phyloP scores from a whole-genome alignment of 1,140 invertebrate species.

The Orchesella cincta region DNA sequence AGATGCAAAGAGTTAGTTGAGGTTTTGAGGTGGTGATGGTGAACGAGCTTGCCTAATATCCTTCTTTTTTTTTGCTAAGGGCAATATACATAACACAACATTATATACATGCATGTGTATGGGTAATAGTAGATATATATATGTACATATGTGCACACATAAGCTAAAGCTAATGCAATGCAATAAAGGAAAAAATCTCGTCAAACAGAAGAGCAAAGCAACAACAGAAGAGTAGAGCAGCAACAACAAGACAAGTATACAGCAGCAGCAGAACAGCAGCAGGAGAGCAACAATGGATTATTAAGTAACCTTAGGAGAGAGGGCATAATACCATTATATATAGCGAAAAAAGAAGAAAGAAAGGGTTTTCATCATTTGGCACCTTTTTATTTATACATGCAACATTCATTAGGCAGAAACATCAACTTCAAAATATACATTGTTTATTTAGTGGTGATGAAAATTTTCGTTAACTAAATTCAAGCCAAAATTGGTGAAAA shows the following conservation, averaged over 20 bases:
- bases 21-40: slow-evolving; percentile 16
- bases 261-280: slow-evolving; percentile 16
- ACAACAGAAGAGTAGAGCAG: not conserved
- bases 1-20: not conserved
- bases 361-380: slow-evolving; percentile 29
- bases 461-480: no score
- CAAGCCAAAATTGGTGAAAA: no score
- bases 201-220: slow-evolving; percentile 5
- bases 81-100: not conserved
- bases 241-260: not conserved
- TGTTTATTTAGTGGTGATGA: no score
- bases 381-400: slow-evolving; percentile 23
- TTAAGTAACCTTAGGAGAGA: slow-evolving; percentile 27
- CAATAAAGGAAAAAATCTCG: slow-evolving; percentile 24
- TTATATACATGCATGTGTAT: not conserved
- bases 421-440: no score
- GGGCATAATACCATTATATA: slow-evolving; percentile 15
- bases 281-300: slow-evolving; percentile 29
- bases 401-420: not conserved
- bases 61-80: not conserved
- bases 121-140: not conserved
- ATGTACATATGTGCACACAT: not conserved
- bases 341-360: slow-evolving; percentile 27
- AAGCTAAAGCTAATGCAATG: not conserved
- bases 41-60: slow-evolving; percentile 20